Conservation (phyloP, 2,888 invertebrate species). For the Pollenia angustigena region DNA sequence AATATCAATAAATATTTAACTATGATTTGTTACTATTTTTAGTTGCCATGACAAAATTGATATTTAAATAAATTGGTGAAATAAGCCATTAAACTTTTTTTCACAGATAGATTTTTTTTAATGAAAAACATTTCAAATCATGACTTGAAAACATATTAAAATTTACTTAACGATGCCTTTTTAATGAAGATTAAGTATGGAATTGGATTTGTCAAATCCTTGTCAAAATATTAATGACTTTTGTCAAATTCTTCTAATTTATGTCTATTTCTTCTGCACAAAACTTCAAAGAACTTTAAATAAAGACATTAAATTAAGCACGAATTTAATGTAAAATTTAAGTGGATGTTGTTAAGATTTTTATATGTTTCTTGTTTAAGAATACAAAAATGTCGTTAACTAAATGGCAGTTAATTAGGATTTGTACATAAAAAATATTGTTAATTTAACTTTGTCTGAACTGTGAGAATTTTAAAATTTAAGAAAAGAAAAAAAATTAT, state of each 20-base stretch:
- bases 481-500: neutral
- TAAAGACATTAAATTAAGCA: slow-evolving; percentile 28
- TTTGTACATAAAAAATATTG: neutral
- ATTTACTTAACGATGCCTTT: neutral
- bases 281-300: neutral
- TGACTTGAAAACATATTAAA: neutral
- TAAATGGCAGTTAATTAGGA: neutral
- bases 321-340: slow-evolving; percentile 41
- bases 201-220: slow-evolving; percentile 1
- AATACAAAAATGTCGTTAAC: neutral
- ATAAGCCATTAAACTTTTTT: no score
- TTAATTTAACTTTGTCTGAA: neutral
- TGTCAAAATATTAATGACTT: slow-evolving; percentile 15
- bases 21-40: no score
- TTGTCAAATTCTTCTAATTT: neutral
- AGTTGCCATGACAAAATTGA: no score
- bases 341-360: neutral
- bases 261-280: neutral
- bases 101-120: no score
- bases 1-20: no score
- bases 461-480: neutral
- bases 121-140: neutral
- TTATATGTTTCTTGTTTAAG: neutral
- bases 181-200: neutral
- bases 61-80: no score